Evolutionary conservation across 2,888 invertebrate genomes (phyloP).

Genomic region (Scaptomyza reducta): DNA sequence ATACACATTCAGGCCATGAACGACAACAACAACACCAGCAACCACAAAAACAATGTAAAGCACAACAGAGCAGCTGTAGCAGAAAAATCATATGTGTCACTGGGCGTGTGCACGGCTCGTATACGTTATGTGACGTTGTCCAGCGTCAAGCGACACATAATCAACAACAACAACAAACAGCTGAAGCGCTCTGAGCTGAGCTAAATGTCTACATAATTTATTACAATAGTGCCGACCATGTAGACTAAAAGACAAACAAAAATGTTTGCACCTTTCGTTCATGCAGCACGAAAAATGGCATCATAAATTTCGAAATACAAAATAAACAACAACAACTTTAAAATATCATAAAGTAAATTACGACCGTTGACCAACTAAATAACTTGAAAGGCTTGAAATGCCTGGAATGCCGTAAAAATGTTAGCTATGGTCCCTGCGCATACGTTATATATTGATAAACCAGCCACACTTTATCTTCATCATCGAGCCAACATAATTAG

Average conservation of each 20-base stretch:
- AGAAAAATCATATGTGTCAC: constrained; percentile 36
- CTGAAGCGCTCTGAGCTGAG: constrained; percentile 26
- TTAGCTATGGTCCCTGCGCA: constrained; percentile 46
- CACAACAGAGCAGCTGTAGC: constrained; percentile 23
- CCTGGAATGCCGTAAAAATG: constrained; percentile 68
- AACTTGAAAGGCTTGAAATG: constrained; percentile 63
- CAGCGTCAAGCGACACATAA: constrained; percentile 47
- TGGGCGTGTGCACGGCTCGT: constrained; percentile 48
- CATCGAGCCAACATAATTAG: constrained; percentile 66
- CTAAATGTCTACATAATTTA: constrained; percentile 76
- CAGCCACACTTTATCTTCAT: constrained; percentile 68
- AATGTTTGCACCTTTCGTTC: constrained; percentile 57
- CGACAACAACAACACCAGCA: constrained; percentile 20
- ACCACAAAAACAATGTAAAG: constrained; percentile 17
- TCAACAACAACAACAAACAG: constrained; percentile 31
- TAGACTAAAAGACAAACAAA: constrained; percentile 21
- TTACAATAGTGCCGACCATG: constrained; percentile 30
- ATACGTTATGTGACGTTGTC: constrained; percentile 61
- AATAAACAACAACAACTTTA: constrained; percentile 19
- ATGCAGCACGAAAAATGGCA: constrained; percentile 61
- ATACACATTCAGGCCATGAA: constrained; percentile 51
- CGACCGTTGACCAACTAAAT: constrained; percentile 48
- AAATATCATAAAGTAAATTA: constrained; percentile 59
- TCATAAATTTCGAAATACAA: constrained; percentile 41
- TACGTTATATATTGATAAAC: constrained; percentile 69